Evolutionary conservation across 2,888 invertebrate species (phyloP), one percentile per base, ranked within the genome.

Genomic region (Polia nebulosa): DNA sequence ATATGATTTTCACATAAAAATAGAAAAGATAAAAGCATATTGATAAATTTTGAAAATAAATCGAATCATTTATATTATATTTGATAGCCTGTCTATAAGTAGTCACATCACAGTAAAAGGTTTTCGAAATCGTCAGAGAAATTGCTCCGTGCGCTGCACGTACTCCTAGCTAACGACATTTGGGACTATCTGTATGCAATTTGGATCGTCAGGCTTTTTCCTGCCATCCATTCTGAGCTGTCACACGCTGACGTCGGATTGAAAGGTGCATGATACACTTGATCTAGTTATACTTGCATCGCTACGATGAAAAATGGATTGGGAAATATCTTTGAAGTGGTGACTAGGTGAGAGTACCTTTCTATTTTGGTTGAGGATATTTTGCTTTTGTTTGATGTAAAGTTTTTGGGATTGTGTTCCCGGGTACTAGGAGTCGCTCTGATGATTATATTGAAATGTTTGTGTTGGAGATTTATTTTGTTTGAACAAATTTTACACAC

Each of bases 131-230:
- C 25, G 36, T 32, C 20, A 20, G 36, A 73, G 74, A 70, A 65
- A 73, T 65, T n/a, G 39, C 32, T 52, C 17, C 11, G 22, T 15
- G 32, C 36, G 25, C 25, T 39, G 20, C 58, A 51, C 29, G 45
- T 8, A 29, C 9, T 8, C 15, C 29, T 8, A 47, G 58, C 58
- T 59, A 75, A 78, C 73, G 73, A 58, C 39, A 49, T 75, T 78
- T 75, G 22, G 39, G 73, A 55, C 73, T 58, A 55, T 58, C 58
- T 55, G 49, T 72, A 78, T 74, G 72, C 74, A 78, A 78, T 78
- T 45, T 58, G 20, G 53, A 59, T 47, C 53, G 74, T 55, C 58
- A 49, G 53, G 9, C 39, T 78, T 78, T 78, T 74, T 72, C 58
- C 78, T 32, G 44, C 58, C 58, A 58, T 78, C 49, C 65, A 59